These are phyloP conservation scores for Lasioglossum malachurum DNA, from an alignment of 2,888 invertebrate species.

Conservation along the genomic window DNA sequence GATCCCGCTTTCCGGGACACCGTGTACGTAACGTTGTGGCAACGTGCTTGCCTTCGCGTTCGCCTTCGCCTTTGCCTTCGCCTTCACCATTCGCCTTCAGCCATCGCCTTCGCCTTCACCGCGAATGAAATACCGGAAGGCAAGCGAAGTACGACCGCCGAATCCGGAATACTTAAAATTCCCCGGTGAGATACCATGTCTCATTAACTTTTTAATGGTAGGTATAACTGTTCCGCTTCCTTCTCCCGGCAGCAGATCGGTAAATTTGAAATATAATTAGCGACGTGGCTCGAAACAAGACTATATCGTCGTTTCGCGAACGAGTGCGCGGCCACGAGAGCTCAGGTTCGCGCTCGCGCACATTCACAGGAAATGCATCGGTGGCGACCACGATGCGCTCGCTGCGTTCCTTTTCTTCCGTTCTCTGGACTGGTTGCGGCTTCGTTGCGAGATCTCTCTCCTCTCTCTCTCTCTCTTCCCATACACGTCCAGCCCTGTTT, in stretches of 20 bases:
- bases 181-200: conserved; percentile 43
- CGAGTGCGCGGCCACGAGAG: not conserved
- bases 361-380: conserved; percentile 44
- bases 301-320: conserved; percentile 29
- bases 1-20: not conserved
- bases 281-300: conserved; percentile 47
- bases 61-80: not conserved
- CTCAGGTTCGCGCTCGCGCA: not conserved
- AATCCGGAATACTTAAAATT: conserved; percentile 48
- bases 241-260: conserved; percentile 44
- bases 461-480: not conserved
- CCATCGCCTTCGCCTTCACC: not conserved
- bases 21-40: not conserved
- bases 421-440: not conserved
- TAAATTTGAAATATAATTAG: conserved; percentile 57
- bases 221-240: conserved; percentile 57
- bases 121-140: conserved; percentile 45
- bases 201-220: conserved; percentile 57
- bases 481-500: not conserved
- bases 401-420: conserved; percentile 40
- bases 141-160: conserved; percentile 45
- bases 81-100: not conserved
- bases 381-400: conserved; percentile 42
- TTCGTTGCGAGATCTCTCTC: not conserved
- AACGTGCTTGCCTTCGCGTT: not conserved